A percentile compares a stretch with the other conserved stretches of the same genome.
Evolutionary conservation across 1,140 invertebrate genomes (phyloP).

Genomic region (Bombus difficillimus): DNA sequence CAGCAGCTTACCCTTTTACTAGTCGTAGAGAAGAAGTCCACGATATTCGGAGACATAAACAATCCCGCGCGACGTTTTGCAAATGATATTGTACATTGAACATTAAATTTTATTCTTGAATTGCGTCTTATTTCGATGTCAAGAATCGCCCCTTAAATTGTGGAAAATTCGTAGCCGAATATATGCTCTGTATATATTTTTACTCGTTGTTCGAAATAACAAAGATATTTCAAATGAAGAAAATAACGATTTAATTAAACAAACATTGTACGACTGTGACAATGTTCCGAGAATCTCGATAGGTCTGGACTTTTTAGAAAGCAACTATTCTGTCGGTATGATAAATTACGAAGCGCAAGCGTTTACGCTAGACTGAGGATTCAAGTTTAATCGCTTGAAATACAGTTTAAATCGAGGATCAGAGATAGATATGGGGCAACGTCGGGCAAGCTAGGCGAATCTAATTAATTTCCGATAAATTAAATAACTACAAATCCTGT

Average conservation of each 20-base stretch:
- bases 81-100: too few relatives aligned
- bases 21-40: too few relatives aligned
- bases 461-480: constrained; percentile 47
- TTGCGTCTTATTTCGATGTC: too few relatives aligned
- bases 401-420: constrained; percentile 29
- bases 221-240: too few relatives aligned
- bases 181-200: too few relatives aligned
- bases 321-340: not conserved
- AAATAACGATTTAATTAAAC: not conserved
- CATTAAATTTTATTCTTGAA: too few relatives aligned
- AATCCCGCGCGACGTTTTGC: too few relatives aligned
- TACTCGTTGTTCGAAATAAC: too few relatives aligned
- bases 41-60: too few relatives aligned
- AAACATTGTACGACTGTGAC: not conserved
- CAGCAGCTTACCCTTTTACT: too few relatives aligned
- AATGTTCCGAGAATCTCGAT: not conserved
- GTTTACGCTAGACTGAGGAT: constrained; percentile 12
- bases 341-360: not conserved
- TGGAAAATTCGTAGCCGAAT: too few relatives aligned
- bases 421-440: not conserved
- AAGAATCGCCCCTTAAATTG: too few relatives aligned
- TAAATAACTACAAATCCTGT: constrained; percentile 41
- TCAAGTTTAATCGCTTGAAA: constrained; percentile 44
- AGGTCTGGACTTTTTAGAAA: not conserved
- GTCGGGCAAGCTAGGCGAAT: constrained; percentile 22